These are phyloP conservation scores for Etheostoma spectabile DNA, from an alignment of 2,113 vertebrate species.

Conservation along the genomic window DNA sequence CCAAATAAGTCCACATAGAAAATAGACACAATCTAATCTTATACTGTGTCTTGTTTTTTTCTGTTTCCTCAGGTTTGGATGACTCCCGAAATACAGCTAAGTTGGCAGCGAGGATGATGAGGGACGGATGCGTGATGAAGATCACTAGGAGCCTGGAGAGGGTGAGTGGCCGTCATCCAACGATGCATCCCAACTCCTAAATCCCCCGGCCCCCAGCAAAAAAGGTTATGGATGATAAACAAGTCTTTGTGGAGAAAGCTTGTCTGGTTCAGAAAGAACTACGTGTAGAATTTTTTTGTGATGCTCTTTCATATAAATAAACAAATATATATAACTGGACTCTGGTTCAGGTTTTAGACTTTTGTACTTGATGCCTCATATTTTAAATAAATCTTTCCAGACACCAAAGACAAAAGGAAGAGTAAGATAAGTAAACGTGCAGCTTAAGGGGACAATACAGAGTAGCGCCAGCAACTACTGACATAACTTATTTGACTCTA, in stretches of 20 bases:
- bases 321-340: slow-evolving; percentile 14
- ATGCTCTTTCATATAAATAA: slow-evolving; percentile 42
- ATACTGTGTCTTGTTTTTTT: not conserved
- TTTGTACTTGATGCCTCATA: not conserved
- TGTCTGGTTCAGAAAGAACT: not conserved
- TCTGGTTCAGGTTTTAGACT: not conserved
- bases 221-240: not conserved
- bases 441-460: not conserved
- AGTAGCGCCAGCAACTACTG: not conserved
- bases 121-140: slow-evolving; percentile 92
- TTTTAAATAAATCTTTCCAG: not conserved
- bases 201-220: not conserved
- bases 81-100: slow-evolving; percentile 93
- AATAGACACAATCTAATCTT: not conserved
- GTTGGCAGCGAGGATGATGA: slow-evolving; percentile 92
- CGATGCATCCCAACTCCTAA: slow-evolving; percentile 20
- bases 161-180: slow-evolving; percentile 86
- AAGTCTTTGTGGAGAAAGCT: not conserved
- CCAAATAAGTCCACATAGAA: not conserved
- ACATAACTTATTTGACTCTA: not conserved
- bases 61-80: slow-evolving; percentile 88
- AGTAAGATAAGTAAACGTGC: not conserved
- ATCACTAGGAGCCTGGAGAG: slow-evolving; percentile 88
- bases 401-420: not conserved
- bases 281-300: not conserved